Base-by-base conservation (phyloP, 2,888 invertebrate species). In the Cabera pusaria region DNA sequence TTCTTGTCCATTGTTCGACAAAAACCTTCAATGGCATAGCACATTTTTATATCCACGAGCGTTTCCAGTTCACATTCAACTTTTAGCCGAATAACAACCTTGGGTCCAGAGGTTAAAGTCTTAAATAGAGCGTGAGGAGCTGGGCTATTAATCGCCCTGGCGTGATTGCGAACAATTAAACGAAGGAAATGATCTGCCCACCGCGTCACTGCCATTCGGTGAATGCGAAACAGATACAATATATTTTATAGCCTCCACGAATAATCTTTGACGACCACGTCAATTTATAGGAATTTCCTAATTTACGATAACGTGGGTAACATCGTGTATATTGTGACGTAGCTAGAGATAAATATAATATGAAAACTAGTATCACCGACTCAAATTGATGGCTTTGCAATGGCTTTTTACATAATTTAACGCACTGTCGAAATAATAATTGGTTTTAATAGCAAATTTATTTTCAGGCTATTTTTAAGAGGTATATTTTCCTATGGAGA, bases 141-240 rank as follows among this genome's bases (percentile, higher is more conserved):
- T n/a, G 12, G n/a, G 22, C 33, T 20, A 38, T 33, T 36, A 36
- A 45, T 45, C 35, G 20, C 27, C 32, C 44, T 49, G 33, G 37
- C 49, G 48, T 51, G 51, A 34, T 42, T 34, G 25, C 19, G 22
- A 24, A 43, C 44, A 42, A 47, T 53, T 43, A 44, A 37, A 36
- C 25, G 22, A 10, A 36, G 42, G 39, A 48, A 52, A 43, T 36
- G 42, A 50, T 41, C 47, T 25, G 27, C 32, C 34, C 35, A 38
- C 44, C 20, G 41, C 44, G 28, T 28, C 28, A 29, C 17, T 3
- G 27, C 27, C 20, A 17, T 36, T 44, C 8, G 26, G 29, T 23
- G 6, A 38, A 27, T 28, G 10, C 9, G 33, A 23, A 42, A 36
- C 31, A 34, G 35, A 38, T 38, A 45, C 37, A 44, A 43, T 43